phyloP scores from a whole-genome alignment of 1,140 invertebrate genomes.

The Drosophila azteca region DNA sequence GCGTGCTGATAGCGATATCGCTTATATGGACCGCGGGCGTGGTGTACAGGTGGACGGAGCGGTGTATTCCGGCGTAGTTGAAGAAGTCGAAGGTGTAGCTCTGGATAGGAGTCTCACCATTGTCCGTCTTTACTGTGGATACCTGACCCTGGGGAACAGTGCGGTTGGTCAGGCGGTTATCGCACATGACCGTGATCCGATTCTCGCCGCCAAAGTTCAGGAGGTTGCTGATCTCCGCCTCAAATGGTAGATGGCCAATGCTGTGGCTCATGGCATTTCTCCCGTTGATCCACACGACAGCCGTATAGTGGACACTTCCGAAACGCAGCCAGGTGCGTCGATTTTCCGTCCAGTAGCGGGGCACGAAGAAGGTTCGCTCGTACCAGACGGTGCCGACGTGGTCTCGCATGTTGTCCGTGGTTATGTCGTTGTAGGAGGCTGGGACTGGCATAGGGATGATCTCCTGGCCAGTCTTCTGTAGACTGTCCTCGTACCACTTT shows the following conservation, averaged over 20 bases:
- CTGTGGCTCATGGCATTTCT: constrained; percentile 90
- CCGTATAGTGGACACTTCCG: constrained; percentile 93
- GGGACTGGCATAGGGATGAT: constrained; percentile 95
- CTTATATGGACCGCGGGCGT: constrained; percentile 92
- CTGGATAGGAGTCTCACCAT: constrained; percentile 88
- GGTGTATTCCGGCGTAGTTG: constrained; percentile 98
- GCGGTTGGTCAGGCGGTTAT: constrained; percentile 92
- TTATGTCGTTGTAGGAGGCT: constrained; percentile 97
- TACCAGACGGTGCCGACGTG: constrained; percentile 98
- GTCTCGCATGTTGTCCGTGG: constrained; percentile 92
- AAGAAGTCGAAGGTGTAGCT: constrained; percentile 98
- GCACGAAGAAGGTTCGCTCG: constrained; percentile 91
- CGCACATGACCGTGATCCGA: constrained; percentile 94
- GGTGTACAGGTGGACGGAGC: constrained; percentile 94
- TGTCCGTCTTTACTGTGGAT: constrained; percentile 86
- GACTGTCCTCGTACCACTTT: constrained; percentile 88
- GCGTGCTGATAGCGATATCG: constrained; percentile 91
- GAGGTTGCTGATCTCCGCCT: constrained; percentile 89
- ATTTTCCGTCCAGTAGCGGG: constrained; percentile 88
- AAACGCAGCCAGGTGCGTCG: constrained; percentile 93
- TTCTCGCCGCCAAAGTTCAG: constrained; percentile 90
- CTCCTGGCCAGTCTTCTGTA: constrained; percentile 23
- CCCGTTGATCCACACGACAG: constrained; percentile 96
- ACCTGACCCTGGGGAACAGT: constrained; percentile 93
- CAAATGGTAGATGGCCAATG: constrained; percentile 98